A percentile compares a stretch with the other conserved stretches of the same genome.
These are phyloP conservation scores for Falco berigora DNA, from an alignment of 2,797 vertebrate genomes.

Conservation along the genomic window DNA sequence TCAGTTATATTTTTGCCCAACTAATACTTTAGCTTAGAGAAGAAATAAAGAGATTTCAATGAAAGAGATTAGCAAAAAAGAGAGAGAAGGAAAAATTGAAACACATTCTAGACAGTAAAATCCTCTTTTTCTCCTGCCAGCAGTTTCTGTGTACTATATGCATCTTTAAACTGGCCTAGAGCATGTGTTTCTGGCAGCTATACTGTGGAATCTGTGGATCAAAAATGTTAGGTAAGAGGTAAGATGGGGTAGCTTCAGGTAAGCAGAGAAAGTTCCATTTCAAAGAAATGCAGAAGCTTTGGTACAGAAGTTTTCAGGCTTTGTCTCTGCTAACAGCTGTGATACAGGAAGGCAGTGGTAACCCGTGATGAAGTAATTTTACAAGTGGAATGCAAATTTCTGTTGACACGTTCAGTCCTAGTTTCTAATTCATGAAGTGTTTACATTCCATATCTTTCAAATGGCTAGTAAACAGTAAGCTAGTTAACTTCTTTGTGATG, in stretches of 20 bases:
- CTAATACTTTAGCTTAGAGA: background rate
- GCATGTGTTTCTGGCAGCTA: background rate
- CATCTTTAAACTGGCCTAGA: background rate
- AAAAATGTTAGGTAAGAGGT: background rate
- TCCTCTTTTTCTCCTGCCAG: background rate
- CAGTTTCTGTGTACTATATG: background rate
- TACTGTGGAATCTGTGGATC: background rate
- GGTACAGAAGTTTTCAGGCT: background rate
- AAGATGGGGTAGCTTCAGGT: background rate
- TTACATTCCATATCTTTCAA: background rate
- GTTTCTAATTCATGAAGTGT: background rate
- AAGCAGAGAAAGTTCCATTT: background rate
- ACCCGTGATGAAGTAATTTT: background rate
- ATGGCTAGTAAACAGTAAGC: background rate
- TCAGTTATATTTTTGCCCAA: background rate
- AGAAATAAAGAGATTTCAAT: background rate
- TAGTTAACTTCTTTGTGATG: background rate
- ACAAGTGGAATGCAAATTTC: background rate
- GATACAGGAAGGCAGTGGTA: background rate
- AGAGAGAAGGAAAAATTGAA: background rate
- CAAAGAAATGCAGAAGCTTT: background rate
- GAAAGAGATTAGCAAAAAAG: background rate
- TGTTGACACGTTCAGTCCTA: background rate
- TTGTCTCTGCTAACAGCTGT: background rate
- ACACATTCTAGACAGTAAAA: background rate